These are phyloP conservation scores for Mnemiopsis leidyi DNA, from an alignment of 37 sponge, comb jelly and placozoan genomes.

Conservation along the genomic window DNA sequence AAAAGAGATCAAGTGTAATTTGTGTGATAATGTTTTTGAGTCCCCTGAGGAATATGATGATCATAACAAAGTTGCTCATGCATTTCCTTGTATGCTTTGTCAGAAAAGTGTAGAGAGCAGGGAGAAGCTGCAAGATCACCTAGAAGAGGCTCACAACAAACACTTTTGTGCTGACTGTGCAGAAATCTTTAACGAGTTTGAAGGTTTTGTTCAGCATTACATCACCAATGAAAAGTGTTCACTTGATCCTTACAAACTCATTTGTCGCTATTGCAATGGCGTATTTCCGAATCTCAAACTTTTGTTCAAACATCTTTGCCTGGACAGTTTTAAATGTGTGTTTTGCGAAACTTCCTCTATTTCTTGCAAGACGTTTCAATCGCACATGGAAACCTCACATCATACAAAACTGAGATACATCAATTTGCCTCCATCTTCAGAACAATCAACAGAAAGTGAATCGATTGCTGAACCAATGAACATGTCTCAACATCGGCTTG, in stretches of 20 bases:
- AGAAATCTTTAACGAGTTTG: conserved; percentile 28
- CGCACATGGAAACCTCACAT: conserved; percentile 5
- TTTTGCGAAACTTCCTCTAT: conserved; percentile 35
- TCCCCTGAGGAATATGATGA: conserved; percentile 42
- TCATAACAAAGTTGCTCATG: conserved; percentile 29
- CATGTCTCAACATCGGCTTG: neutral
- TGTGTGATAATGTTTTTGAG: conserved; percentile 13
- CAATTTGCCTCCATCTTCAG: neutral
- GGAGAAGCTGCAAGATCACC: conserved; percentile 40
- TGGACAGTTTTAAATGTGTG: conserved; percentile 60
- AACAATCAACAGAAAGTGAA: neutral
- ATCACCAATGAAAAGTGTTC: conserved; percentile 62
- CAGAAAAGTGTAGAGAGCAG: conserved; percentile 28
- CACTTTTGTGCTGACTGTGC: conserved; percentile 55
- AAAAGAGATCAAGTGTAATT: conserved; percentile 40
- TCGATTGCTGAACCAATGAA: neutral
- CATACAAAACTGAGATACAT: neutral
- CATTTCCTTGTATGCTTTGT: conserved; percentile 47
- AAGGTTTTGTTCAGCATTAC: conserved; percentile 32
- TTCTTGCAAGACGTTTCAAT: conserved; percentile 40
- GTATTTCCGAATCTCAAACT: conserved; percentile 52
- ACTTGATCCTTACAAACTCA: conserved; percentile 60
- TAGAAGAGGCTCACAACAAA: conserved; percentile 22
- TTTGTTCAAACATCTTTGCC: conserved; percentile 48
- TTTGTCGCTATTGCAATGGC: conserved; percentile 36